phyloP scores from a whole-genome alignment of 2,888 invertebrate species.

The Xylophagus ater region DNA sequence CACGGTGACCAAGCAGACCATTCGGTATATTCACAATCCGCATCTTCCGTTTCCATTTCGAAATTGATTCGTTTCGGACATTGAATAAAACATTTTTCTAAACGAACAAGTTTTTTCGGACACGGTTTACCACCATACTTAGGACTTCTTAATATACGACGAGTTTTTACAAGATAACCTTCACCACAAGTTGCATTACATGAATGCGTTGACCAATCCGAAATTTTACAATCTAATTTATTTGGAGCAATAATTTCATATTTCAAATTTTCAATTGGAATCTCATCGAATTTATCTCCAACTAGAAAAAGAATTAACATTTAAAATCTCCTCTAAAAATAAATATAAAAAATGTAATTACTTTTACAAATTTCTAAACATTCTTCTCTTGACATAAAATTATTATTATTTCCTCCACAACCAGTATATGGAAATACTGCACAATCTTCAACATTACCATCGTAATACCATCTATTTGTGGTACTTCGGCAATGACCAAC shows the following conservation, averaged over 20 bases:
- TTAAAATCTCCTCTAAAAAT: not conserved
- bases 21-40: conserved; percentile 48
- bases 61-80: too few species aligned
- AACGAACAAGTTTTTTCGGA: conserved; percentile 39
- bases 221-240: conserved; percentile 40
- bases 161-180: conserved; percentile 40
- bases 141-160: conserved; percentile 41
- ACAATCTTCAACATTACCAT: conserved; percentile 57
- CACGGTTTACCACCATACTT: conserved; percentile 45
- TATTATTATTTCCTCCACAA: conserved; percentile 81
- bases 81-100: conserved; percentile 33
- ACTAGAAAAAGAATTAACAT: conserved; percentile 4
- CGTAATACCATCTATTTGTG: conserved; percentile 75
- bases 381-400: conserved; percentile 61
- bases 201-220: conserved; percentile 41
- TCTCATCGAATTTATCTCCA: conserved; percentile 17
- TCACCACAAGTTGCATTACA: conserved; percentile 43
- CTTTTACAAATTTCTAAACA: conserved; percentile 55
- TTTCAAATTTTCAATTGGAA: conserved; percentile 24
- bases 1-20: conserved; percentile 65
- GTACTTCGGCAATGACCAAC: conserved; percentile 68
- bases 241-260: conserved; percentile 18
- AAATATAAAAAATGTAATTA: conserved; percentile 3
- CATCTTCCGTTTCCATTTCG: not conserved
- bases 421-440: conserved; percentile 75